phyloP scores from a whole-genome alignment of 2,888 invertebrate genomes.

The Hoplodrina blanda region DNA sequence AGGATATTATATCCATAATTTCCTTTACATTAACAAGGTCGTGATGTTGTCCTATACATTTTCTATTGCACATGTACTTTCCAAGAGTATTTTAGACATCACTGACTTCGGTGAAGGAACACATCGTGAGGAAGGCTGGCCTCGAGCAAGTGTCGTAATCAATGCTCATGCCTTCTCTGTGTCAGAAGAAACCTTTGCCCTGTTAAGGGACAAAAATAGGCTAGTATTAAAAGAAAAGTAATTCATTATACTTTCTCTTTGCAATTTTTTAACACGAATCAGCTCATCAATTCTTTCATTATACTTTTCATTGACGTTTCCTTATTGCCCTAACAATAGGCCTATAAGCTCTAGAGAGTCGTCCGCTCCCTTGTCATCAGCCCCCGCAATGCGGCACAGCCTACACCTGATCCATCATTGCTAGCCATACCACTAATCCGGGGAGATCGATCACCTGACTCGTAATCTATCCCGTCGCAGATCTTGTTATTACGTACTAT shows the following conservation, averaged over 20 bases:
- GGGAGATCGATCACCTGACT: constrained; percentile 36
- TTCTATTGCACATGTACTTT: too few species aligned
- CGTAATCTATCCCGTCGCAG: constrained; percentile 27
- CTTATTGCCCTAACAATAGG: not conserved
- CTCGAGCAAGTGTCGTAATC: too few species aligned
- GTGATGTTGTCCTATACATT: too few species aligned
- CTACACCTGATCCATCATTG: constrained; percentile 45
- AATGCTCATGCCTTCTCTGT: too few species aligned
- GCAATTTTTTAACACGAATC: not conserved
- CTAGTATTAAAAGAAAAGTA: not conserved
- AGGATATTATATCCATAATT: too few species aligned
- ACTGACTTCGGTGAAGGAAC: too few species aligned
- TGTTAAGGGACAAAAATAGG: too few species aligned
- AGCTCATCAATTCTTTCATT: not conserved
- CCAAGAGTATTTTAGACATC: too few species aligned
- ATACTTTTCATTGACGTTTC: not conserved
- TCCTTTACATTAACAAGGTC: too few species aligned
- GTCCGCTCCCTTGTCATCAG: not conserved
- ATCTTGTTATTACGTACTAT: constrained; percentile 7
- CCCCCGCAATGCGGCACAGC: constrained; percentile 48
- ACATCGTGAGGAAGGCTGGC: too few species aligned
- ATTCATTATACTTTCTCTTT: not conserved
- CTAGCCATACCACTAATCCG: constrained; percentile 23
- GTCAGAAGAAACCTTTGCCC: too few species aligned
- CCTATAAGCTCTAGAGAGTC: constrained; percentile 1